Evolutionary conservation across 2,888 invertebrate species (phyloP).

Genomic region (Scaptomyza polygonia): DNA sequence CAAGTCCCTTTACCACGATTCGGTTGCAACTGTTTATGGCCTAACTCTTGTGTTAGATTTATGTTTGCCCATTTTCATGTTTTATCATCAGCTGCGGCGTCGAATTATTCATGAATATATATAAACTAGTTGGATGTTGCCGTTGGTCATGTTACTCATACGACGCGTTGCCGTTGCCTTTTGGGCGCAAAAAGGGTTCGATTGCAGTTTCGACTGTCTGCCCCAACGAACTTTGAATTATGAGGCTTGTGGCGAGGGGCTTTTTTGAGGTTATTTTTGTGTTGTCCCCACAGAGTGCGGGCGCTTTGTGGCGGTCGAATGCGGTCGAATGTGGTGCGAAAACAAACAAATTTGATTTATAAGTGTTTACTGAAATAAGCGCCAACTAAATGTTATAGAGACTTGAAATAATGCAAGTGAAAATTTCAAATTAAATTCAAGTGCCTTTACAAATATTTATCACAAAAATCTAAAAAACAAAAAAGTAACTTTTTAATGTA

Average conservation of each 20-base stretch:
- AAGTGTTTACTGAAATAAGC: slow-evolving; percentile 1
- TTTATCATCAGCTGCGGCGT: slow-evolving; percentile 75
- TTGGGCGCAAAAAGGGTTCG: slow-evolving; percentile 64
- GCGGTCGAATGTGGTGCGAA: slow-evolving; percentile 67
- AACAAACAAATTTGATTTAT: slow-evolving; percentile 69
- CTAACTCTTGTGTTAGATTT: slow-evolving; percentile 65
- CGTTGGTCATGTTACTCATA: slow-evolving; percentile 72
- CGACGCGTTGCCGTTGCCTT: slow-evolving; percentile 62
- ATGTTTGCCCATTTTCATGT: slow-evolving; percentile 74
- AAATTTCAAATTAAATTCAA: not conserved
- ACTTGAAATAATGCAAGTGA: not conserved
- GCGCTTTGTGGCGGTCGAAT: slow-evolving; percentile 41
- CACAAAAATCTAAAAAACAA: not conserved
- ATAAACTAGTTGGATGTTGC: too few relatives aligned
- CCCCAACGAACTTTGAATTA: slow-evolving; percentile 58
- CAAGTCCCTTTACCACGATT: not conserved
- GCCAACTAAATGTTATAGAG: slow-evolving; percentile 1
- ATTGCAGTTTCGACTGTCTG: slow-evolving; percentile 33
- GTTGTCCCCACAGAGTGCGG: not conserved
- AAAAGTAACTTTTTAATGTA: too few relatives aligned
- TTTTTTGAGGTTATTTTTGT: slow-evolving; percentile 23
- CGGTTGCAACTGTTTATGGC: slow-evolving; percentile 59
- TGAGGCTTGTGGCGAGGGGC: slow-evolving; percentile 51
- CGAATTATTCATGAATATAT: slow-evolving; percentile 80
- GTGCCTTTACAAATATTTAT: not conserved